Evolutionary conservation across 2,113 vertebrate genomes (phyloP).

Genomic region (Lagopus leucura): DNA sequence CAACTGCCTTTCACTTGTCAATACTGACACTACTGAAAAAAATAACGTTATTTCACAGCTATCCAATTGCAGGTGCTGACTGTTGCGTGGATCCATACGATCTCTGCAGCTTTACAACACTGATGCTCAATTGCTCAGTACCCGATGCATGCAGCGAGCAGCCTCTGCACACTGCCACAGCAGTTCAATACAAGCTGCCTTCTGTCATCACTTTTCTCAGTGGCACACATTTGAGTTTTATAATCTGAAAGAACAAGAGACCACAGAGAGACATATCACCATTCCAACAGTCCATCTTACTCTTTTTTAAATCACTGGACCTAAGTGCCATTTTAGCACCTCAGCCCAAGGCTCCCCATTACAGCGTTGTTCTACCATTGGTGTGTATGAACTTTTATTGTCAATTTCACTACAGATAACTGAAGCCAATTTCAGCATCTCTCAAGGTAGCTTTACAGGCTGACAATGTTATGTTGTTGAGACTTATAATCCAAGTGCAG

Average conservation of each 20-base stretch:
- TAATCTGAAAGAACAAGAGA: background rate
- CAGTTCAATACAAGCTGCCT: background rate
- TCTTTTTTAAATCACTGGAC: background rate
- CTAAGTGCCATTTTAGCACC: background rate
- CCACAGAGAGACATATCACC: rapidly evolving
- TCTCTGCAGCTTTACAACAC: background rate
- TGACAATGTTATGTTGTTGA: background rate
- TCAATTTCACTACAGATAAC: background rate
- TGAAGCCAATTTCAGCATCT: background rate
- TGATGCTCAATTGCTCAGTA: background rate
- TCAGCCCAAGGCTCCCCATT: background rate
- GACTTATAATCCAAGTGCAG: background rate
- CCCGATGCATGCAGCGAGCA: background rate
- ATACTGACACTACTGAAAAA: background rate
- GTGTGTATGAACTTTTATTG: background rate
- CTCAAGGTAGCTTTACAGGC: background rate
- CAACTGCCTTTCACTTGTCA: background rate
- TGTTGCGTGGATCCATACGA: rapidly evolving
- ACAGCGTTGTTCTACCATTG: rapidly evolving
- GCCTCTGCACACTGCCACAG: background rate
- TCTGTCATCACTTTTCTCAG: background rate
- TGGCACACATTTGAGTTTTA: background rate
- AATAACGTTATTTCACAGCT: background rate
- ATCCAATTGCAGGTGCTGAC: background rate
- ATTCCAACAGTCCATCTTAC: background rate